Conservation (phyloP, 2,113 vertebrate species). For the Rhinogobius similis region DNA sequence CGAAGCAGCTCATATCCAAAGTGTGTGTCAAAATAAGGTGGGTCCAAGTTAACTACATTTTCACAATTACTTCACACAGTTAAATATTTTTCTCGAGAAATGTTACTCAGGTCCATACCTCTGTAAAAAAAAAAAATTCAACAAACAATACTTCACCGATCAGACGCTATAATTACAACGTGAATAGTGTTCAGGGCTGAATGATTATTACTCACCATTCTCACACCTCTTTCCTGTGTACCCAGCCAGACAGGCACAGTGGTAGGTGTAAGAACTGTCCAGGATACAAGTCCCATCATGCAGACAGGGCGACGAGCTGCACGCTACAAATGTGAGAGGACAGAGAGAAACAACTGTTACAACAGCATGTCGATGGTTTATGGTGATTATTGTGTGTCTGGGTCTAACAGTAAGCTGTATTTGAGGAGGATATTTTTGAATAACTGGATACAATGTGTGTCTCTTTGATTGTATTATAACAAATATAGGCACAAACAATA, state of each 20-base stretch:
- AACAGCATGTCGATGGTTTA: not conserved
- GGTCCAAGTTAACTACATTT: not conserved
- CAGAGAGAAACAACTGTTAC: not conserved
- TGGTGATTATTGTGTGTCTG: not conserved
- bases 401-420: too few species aligned
- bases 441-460: too few species aligned
- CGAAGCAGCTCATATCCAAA: not conserved
- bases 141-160: not conserved
- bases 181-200: not conserved
- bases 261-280: conserved; percentile 81
- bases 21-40: conserved; percentile 13
- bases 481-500: too few species aligned
- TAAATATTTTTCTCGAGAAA: conserved; percentile 17
- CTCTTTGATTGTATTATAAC: too few species aligned
- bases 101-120: not conserved
- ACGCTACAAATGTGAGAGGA: conserved; percentile 76
- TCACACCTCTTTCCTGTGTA: conserved; percentile 92
- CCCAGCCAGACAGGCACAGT: conserved; percentile 92
- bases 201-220: conserved; percentile 77
- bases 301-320: conserved; percentile 91
- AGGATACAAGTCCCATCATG: conserved; percentile 92
- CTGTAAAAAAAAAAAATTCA: not conserved
- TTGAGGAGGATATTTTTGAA: too few species aligned
- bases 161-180: not conserved
- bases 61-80: conserved; percentile 6